Evolutionary conservation across 2,113 vertebrate genomes (phyloP), one percentile per base, ranked within the genome.

Genomic region (Plecturocebus donacophilus): DNA sequence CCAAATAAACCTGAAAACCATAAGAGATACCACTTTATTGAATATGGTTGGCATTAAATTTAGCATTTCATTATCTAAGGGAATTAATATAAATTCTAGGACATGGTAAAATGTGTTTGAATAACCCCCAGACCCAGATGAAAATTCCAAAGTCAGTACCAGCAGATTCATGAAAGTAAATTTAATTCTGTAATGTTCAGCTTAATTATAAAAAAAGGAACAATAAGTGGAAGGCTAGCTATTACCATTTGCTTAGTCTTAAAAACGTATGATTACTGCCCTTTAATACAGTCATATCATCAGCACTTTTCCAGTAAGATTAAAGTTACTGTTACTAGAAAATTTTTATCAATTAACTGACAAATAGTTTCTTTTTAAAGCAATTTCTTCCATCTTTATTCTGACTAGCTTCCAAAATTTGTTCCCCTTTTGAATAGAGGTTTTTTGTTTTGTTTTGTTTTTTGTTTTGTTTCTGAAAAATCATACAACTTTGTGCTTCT

Each of bases 371-470:
- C 21, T 96, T 95, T 42, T 87, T 71, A 81, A 97, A 95, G 90
- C n/a, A 75, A 3, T 84, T 96, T 90, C 80, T 95, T 96, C 47
- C 42, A 27, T 90, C 70, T 94, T 89, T 95, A 77, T 95, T 97
- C 71, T 96, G 85, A 90, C 23, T 93, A 35, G 17, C 84, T 91
- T 95, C 83, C 14, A 81, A 81, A 93, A 52, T 82, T 45, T 93
- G 30, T 47, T 80, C 61, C 42, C 54, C 90, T 93, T 96, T 38
- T 64, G 47, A 97, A 90, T 90, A 16, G 35, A 93, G 27, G 47
- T 5, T 68, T 77, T 52, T 52, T 17, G 10, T 49, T 49, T 14
- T 49, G 49, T 91, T 84, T 89, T 85, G 54, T 91, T 52, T 17
- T 17, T 64, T 11, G 30, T 54, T 45, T 68, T 40, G 84, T 66